These are phyloP conservation scores for Zoanthus gigantus DNA, from an alignment of 92 coral and sea anemone species.

Conservation along the genomic window DNA sequence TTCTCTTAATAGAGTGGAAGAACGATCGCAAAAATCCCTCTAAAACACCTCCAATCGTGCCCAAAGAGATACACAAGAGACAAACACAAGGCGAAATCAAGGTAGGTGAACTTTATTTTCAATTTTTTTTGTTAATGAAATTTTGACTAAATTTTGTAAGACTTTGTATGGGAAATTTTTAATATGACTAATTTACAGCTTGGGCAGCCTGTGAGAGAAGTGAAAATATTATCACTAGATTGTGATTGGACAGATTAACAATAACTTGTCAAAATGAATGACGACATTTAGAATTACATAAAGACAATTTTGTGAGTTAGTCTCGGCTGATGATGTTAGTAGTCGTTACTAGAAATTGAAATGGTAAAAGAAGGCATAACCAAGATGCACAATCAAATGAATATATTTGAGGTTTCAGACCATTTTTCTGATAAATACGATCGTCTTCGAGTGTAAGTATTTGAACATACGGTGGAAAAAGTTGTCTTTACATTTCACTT, in stretches of 20 bases:
- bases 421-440: neutral
- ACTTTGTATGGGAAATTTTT: no score
- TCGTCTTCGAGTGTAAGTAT: conserved; percentile 34
- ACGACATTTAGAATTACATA: neutral
- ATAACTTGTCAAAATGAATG: conserved; percentile 20
- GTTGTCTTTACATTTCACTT: neutral
- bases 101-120: no score
- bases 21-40: no score
- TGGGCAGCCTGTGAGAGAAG: no score
- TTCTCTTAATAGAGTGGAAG: no score
- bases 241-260: conserved; percentile 11
- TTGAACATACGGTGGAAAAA: neutral
- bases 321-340: neutral
- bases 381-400: neutral
- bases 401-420: neutral
- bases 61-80: no score
- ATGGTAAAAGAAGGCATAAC: neutral
- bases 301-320: neutral
- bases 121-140: no score
- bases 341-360: neutral
- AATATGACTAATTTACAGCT: no score
- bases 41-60: no score
- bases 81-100: no score
- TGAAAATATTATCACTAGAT: neutral
- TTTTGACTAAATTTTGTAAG: no score